Base-by-base conservation (phyloP, 2,888 invertebrate species). In the Hoplodrina blanda region DNA sequence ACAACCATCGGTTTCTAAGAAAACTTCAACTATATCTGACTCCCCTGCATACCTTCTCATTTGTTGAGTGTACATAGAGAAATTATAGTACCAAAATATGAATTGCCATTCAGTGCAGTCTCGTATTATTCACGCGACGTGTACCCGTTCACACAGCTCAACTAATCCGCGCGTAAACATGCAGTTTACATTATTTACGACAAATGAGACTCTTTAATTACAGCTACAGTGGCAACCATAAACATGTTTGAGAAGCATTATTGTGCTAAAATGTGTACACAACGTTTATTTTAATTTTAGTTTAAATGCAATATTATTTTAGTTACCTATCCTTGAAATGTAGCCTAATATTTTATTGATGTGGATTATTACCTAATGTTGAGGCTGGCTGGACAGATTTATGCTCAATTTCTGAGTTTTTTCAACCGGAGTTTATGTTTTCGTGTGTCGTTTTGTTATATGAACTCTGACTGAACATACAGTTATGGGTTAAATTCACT, bases 201-300 rank as follows among this genome's bases (percentile, higher is more conserved):
- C 19, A 63, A 70, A 60, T 76, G 55, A 63, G 52, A 25, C 54
- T 64, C 46, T 56, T 65, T 76, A 72, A 62, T 72, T 66, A 63
- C 44, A 37, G 50, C 50, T 52, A 62, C 57, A 56, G 52, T 53
- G 49, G 33, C 30, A 50, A 77, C 50, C 52, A 44, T 77, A 60
- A 73, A 73, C 61, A 76, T 62, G 53, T 69, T 62, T 69, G 44
- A 57, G 25, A 61, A 57, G 60, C 46, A 56, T 68, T 59, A 65
- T 57, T 68, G 30, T 19, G 41, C 37, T 57, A 54, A 76, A 56
- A 69, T 67, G 15, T 54, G 52, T 41, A 52, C 41, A 41, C n/a
- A 41, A 49, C 13, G 25, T 62, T 52, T 57, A 49, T 72, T 62
- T 50, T 52, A 5, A 62, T 55, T 74, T 56, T 25, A 46, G 13